Evolutionary conservation across 2,113 vertebrate genomes (phyloP), one percentile per base, ranked within the genome.

Genomic region (Antigone vipio): DNA sequence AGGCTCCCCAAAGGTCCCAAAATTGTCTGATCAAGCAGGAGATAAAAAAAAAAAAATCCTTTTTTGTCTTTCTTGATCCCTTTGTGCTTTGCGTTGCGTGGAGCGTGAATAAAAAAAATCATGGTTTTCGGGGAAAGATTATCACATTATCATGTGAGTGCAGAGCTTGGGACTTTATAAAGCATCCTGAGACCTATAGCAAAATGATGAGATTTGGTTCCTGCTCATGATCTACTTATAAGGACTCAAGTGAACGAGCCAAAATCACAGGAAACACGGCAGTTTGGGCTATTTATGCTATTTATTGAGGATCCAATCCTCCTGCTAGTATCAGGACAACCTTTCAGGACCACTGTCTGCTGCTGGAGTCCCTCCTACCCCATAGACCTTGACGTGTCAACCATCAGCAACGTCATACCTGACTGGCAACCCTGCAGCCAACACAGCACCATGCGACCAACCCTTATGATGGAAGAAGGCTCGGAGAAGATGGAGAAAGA

Each of bases 391-490:
- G 9, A 17, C 0, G 19, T 11, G 13, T 34, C 35, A 35, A 15
- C 45, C 38, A 29, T 21, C 10, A 16, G 17, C 60, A 13, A 52
- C 1, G 8, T 42, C 30, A 29, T 52, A 52, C 75, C 17, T 21
- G 35, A 34, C 44, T 16, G 44, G 44, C 44, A 44, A 44, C 44
- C 30, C 4, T 8, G 47, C 35, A 27, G 47, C 23, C 35, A 19
- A 32, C 1, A 29, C 17, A 16, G 22, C 47, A 34, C 30, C 22
- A 7, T 1, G 4, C 5, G 11, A 27, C 38, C 10, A 5, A 11
- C 20, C 8, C 12, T 23, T n/a, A 3, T 1, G 5, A 35, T 18
- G 30, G 60, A 44, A 53, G 49, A 53, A 53, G 22, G 29, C 35
- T 50, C 12, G 1, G 47, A 64, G 76, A 42, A 42, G 59, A 4